Evolutionary conservation across 1,140 invertebrate genomes (phyloP).

Genomic region (Anadara kagoshimensis): DNA sequence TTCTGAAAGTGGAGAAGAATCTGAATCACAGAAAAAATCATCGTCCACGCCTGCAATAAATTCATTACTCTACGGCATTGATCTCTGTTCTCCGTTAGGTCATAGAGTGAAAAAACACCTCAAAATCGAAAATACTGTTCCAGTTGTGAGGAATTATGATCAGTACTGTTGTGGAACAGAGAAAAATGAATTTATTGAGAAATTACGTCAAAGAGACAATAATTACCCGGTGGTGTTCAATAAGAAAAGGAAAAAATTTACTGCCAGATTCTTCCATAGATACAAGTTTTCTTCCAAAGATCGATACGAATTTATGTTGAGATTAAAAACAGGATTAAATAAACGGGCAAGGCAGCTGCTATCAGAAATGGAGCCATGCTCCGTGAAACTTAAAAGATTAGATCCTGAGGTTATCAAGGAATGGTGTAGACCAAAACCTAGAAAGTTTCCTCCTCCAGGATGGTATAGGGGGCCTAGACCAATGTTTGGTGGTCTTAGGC

Average conservation of each 20-base stretch:
- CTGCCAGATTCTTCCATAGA: constrained; percentile 41
- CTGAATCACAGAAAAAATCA: constrained; percentile 18
- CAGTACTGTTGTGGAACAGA: constrained; percentile 47
- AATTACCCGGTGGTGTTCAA: constrained; percentile 57
- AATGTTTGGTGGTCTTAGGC: constrained; percentile 8
- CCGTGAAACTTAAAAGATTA: constrained; percentile 46
- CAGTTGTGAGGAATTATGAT: constrained; percentile 48
- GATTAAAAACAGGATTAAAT: constrained; percentile 52
- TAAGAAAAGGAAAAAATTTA: constrained; percentile 45
- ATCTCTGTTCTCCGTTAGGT: constrained; percentile 54
- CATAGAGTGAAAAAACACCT: constrained; percentile 57
- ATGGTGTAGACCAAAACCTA: constrained; percentile 39
- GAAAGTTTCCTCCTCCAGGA: constrained; percentile 7
- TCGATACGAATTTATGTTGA: constrained; percentile 47
- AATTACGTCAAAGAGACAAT: constrained; percentile 44
- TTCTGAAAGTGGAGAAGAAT: constrained; percentile 42
- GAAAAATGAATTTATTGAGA: constrained; percentile 52
- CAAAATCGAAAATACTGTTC: constrained; percentile 44
- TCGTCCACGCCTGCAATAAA: constrained; percentile 30
- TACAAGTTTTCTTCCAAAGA: constrained; percentile 56
- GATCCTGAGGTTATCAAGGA: constrained; percentile 45
- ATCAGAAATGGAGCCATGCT: constrained; percentile 40
- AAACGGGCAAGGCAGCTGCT: constrained; percentile 45
- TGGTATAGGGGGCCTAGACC: constrained; percentile 12
- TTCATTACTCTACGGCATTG: constrained; percentile 52